Conservation (phyloP, 2,888 invertebrate genomes). For the Cryptosula pallasiana region DNA sequence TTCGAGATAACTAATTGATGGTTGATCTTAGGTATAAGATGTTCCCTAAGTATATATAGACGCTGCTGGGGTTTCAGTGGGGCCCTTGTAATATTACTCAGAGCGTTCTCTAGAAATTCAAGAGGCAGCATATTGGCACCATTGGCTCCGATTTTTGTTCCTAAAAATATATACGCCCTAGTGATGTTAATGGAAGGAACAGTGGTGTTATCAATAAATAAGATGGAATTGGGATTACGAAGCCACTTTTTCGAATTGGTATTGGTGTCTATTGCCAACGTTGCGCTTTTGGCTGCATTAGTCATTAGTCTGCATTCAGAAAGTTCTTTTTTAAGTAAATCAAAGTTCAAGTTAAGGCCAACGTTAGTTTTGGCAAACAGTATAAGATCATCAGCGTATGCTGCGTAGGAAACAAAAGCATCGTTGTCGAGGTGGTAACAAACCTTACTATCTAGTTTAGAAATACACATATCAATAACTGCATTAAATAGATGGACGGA, state of each 20-base stretch:
- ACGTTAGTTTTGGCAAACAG: neutral
- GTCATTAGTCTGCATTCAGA: neutral
- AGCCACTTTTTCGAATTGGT: constrained; percentile 8
- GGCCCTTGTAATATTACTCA: neutral
- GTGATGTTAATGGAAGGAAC: neutral
- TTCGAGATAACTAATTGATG: neutral
- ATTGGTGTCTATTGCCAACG: neutral
- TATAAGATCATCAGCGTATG: constrained; percentile 8
- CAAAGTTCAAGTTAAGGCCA: neutral
- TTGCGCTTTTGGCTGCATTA: neutral
- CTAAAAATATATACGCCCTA: neutral
- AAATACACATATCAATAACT: neutral
- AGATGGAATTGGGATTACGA: neutral
- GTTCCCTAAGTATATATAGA: neutral
- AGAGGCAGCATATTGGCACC: neutral
- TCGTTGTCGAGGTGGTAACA: neutral
- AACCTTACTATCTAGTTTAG: neutral
- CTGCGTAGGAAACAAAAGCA: neutral
- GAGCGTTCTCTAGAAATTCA: neutral
- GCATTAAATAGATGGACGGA: constrained; percentile 15
- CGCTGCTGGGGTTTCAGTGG: constrained; percentile 14
- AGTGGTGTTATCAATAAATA: neutral
- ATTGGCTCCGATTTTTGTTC: neutral
- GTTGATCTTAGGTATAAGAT: neutral
- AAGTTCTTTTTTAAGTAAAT: neutral